Evolutionary conservation across 1,140 invertebrate genomes (phyloP).

Genomic region (Campoletis sonorensis): DNA sequence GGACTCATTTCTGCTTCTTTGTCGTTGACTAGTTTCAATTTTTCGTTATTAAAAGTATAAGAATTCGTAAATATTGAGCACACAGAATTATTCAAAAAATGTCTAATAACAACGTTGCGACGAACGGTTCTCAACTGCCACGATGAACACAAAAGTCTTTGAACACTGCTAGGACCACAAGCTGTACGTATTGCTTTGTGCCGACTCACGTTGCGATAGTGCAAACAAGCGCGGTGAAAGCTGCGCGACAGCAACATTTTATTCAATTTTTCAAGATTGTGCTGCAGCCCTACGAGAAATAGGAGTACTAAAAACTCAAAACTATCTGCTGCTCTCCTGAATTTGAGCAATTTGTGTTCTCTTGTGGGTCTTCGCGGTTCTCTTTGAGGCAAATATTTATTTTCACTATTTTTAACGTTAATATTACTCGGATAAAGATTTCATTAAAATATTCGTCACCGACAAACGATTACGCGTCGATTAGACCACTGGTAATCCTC

Average conservation of each 20-base stretch:
- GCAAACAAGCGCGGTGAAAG: constrained; percentile 38
- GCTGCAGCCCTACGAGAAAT: not conserved
- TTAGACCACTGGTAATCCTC: no score
- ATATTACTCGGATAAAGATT: no score
- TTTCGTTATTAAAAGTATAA: not conserved
- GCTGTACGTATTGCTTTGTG: constrained; percentile 26
- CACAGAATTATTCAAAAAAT: not conserved
- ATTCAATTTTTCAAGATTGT: not conserved
- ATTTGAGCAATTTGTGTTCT: no score
- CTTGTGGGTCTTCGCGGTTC: no score
- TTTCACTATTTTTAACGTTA: no score
- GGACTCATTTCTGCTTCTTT: constrained; percentile 69
- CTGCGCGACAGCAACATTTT: constrained; percentile 38
- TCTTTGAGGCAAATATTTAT: no score
- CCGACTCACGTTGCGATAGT: constrained; percentile 43
- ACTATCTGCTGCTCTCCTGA: no score
- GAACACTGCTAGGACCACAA: not conserved
- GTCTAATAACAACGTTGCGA: not conserved
- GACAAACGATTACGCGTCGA: no score
- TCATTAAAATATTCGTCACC: no score
- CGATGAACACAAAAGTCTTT: constrained; percentile 23
- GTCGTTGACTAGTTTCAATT: constrained; percentile 5
- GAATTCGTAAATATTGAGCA: not conserved
- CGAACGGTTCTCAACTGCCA: not conserved
- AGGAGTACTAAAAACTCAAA: not conserved